Conservation (phyloP, 1,140 invertebrate genomes). For the Drosophila pruinosa region DNA sequence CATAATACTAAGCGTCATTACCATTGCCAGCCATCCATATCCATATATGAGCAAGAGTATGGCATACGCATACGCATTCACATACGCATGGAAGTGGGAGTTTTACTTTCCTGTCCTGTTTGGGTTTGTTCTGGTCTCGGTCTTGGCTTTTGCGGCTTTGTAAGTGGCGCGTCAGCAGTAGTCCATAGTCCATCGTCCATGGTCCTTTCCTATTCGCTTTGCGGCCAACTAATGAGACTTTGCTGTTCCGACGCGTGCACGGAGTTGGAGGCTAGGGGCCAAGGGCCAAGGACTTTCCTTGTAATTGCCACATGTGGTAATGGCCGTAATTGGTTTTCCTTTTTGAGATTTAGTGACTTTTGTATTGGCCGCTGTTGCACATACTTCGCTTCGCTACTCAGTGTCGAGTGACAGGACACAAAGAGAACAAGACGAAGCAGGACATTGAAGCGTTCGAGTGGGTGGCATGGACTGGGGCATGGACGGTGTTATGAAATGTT, state of each 20-base stretch:
- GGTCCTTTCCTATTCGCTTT: conserved; percentile 40
- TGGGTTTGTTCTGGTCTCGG: not conserved
- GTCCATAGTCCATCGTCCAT: not conserved
- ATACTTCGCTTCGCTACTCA: conserved; percentile 4
- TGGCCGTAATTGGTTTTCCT: conserved; percentile 79
- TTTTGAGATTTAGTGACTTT: conserved; percentile 79
- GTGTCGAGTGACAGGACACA: not conserved
- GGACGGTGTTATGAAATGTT: conserved; percentile 55
- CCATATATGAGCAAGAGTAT: conserved; percentile 6
- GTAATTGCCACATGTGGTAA: conserved; percentile 80
- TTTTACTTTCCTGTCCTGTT: not conserved
- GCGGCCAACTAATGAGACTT: conserved; percentile 77
- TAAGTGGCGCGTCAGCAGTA: conserved; percentile 10
- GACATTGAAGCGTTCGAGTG: not conserved
- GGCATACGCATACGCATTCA: not conserved
- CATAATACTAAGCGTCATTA: conserved; percentile 75
- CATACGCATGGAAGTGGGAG: not conserved
- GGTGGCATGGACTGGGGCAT: not conserved
- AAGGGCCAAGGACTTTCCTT: conserved; percentile 53
- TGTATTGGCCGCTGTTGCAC: conserved; percentile 61
- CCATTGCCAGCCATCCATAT: conserved; percentile 56
- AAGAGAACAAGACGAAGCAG: not conserved
- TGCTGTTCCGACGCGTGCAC: conserved; percentile 68
- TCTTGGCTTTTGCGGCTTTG: conserved; percentile 7
- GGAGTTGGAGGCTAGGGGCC: conserved; percentile 2